A percentile compares a stretch with the other conserved stretches of the same genome.
phyloP scores from a whole-genome alignment of 2,797 vertebrate genomes.

The Sparus aurata region DNA sequence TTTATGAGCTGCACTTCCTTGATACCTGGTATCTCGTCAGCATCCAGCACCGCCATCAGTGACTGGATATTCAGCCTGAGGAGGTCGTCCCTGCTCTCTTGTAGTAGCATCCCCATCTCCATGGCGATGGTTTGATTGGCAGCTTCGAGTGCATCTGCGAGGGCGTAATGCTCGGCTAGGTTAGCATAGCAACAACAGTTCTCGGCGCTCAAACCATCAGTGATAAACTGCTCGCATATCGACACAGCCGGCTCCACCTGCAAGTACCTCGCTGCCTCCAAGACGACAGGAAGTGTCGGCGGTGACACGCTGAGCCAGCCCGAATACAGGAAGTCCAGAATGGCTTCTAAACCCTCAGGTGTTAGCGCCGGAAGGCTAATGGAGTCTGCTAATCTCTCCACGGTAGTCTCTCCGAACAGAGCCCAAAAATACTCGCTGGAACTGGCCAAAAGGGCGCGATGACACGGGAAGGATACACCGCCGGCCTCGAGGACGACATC shows the following conservation, averaged over 20 bases:
- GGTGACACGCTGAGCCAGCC: constrained; percentile 92
- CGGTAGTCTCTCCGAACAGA: constrained; percentile 92
- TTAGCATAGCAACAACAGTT: constrained; percentile 94
- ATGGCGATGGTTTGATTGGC: constrained; percentile 87
- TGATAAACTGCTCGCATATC: constrained; percentile 91
- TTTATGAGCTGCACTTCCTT: constrained; percentile 86
- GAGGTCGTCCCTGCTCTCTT: constrained; percentile 64
- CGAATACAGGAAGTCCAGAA: constrained; percentile 97
- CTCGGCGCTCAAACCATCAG: constrained; percentile 85
- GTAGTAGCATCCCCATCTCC: constrained; percentile 86
- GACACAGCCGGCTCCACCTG: constrained; percentile 91
- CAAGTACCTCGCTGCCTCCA: constrained; percentile 94
- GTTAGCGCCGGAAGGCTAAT: constrained; percentile 89
- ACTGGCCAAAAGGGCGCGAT: constrained; percentile 93
- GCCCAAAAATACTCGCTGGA: constrained; percentile 97
- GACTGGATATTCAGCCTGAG: constrained; percentile 90
- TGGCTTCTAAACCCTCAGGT: constrained; percentile 86
- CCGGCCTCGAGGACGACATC: constrained; percentile 92
- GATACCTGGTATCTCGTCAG: constrained; percentile 87
- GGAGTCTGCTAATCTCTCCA: constrained; percentile 86
- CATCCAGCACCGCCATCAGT: constrained; percentile 85
- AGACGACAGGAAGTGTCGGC: constrained; percentile 86
- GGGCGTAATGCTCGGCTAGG: constrained; percentile 88
- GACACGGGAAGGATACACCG: constrained; percentile 91
- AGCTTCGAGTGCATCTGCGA: constrained; percentile 81